Percentiles rank a stretch among this genome's conserved stretches.
Conservation (phyloP, 2,797 vertebrate genomes). For the Crocidura indochinensis region DNA sequence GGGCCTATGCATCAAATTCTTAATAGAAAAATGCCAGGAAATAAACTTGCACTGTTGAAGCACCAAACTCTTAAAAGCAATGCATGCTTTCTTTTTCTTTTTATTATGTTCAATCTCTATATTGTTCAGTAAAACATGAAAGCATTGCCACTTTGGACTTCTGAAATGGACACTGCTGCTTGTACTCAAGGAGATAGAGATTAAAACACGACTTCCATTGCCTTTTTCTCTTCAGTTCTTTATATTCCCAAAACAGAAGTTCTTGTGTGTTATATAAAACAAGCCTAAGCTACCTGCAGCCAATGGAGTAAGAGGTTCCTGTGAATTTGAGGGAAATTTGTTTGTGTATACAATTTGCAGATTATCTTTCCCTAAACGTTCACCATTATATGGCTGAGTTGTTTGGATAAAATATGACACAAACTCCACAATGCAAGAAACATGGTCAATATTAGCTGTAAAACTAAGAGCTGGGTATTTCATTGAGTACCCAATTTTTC, state of each 20-base stretch:
- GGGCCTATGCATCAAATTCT: not conserved
- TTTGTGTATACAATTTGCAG: rapidly evolving
- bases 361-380: not conserved
- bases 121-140: not conserved
- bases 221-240: not conserved
- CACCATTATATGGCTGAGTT: rapidly evolving
- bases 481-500: not conserved
- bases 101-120: not conserved
- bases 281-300: not conserved
- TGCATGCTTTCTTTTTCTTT: not conserved
- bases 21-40: not conserved
- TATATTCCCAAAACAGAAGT: not conserved
- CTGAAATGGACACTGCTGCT: not conserved
- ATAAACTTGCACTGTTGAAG: not conserved
- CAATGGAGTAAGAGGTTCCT: rapidly evolving
- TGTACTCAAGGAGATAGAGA: not conserved
- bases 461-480: not conserved
- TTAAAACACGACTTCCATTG: not conserved
- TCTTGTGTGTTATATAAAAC: not conserved
- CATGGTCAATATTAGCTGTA: not conserved
- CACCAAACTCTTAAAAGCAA: not conserved
- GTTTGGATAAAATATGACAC: rapidly evolving
- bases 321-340: not conserved
- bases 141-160: not conserved
- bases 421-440: not conserved